Conservation (phyloP, 2,113 vertebrate genomes). For the Copsychus sechellarum region DNA sequence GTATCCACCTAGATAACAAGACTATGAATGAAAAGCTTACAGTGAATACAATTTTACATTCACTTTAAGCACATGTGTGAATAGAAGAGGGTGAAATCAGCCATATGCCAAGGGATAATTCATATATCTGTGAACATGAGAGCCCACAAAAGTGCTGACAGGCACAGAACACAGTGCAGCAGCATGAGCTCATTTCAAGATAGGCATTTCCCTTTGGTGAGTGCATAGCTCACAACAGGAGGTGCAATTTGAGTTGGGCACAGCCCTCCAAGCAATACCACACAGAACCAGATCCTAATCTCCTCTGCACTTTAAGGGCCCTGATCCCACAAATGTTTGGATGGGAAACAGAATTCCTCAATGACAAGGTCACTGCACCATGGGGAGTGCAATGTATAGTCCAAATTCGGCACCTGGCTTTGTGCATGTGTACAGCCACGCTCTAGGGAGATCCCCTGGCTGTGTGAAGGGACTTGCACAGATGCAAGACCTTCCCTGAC, state of each 20-base stretch:
- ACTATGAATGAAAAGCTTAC: neutral
- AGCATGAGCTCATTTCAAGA: slow-evolving; percentile 43
- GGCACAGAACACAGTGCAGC: neutral
- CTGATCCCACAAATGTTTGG: neutral
- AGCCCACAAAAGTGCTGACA: slow-evolving; percentile 49
- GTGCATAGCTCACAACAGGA: neutral
- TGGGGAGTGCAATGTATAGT: neutral
- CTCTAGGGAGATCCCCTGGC: neutral
- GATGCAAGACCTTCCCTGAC: neutral
- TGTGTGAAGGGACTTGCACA: neutral
- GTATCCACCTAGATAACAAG: neutral
- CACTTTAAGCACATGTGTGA: neutral
- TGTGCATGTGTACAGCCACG: neutral
- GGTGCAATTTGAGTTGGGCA: neutral
- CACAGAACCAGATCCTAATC: slow-evolving; percentile 51
- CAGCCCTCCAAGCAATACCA: slow-evolving; percentile 27
- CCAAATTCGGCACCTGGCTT: neutral
- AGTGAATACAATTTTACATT: neutral
- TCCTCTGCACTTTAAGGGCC: neutral
- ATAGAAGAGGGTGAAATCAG: neutral
- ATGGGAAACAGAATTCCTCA: neutral
- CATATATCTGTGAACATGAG: neutral
- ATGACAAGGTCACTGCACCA: neutral
- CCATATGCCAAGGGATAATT: slow-evolving; percentile 41
- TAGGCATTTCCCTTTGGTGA: slow-evolving; percentile 21